phyloP scores from a whole-genome alignment of 2,113 vertebrate species.

The Oncorhynchus tshawytscha region DNA sequence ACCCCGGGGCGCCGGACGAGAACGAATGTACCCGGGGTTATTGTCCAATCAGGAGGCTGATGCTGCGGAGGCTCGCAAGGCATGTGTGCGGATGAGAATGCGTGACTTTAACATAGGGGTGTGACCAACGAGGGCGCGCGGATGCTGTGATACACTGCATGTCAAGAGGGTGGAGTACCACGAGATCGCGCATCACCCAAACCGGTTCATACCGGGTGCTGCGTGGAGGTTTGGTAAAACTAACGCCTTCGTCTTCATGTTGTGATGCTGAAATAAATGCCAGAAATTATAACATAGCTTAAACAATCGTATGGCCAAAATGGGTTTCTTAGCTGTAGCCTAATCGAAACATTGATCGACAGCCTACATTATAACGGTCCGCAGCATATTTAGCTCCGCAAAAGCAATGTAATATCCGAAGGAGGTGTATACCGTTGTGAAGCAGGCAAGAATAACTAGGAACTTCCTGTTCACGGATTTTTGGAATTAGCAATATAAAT shows the following conservation, averaged over 20 bases:
- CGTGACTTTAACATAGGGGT: neutral
- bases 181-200: conserved; percentile 68
- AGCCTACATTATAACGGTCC: no score
- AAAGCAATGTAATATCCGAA: no score
- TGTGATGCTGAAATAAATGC: conserved; percentile 33
- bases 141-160: conserved; percentile 46
- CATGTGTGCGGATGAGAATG: conserved; percentile 52
- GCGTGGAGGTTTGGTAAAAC: conserved; percentile 57
- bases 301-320: no score
- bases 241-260: conserved; percentile 48
- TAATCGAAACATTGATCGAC: neutral
- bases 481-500: no score
- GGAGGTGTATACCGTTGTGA: no score
- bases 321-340: neutral
- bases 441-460: no score
- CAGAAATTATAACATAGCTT: conserved; percentile 37
- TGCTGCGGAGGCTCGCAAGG: conserved; percentile 42
- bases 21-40: neutral
- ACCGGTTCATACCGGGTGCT: conserved; percentile 81
- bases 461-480: no score
- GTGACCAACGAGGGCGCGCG: conserved; percentile 39
- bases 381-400: no score
- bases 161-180: conserved; percentile 41
- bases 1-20: no score
- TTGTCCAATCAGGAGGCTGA: conserved; percentile 35